Evolutionary conservation across 1,140 invertebrate species (phyloP).

Genomic region (Lepidurus apus): DNA sequence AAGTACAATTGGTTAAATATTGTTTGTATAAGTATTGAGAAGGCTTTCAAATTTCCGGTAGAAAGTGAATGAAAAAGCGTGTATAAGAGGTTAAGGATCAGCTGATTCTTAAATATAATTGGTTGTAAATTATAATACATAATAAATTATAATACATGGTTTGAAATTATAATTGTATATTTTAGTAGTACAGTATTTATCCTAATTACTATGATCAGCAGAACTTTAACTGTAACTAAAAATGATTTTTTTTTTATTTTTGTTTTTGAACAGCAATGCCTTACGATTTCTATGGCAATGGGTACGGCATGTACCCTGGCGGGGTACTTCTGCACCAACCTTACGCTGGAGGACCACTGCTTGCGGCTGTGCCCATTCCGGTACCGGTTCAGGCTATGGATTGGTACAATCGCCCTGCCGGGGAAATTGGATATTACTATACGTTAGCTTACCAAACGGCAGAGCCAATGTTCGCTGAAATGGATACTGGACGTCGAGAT

Average conservation of each 20-base stretch:
- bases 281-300: slow-evolving; percentile 31
- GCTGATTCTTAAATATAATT: too few species aligned
- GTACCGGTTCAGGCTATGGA: slow-evolving; percentile 46
- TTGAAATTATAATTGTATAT: too few species aligned
- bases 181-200: too few species aligned
- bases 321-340: slow-evolving; percentile 28
- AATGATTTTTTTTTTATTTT: neutral
- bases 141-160: too few species aligned
- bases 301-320: slow-evolving; percentile 31
- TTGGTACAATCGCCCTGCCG: slow-evolving; percentile 47
- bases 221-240: neutral
- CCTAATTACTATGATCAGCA: too few species aligned
- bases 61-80: too few species aligned
- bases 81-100: too few species aligned
- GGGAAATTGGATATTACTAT: slow-evolving; percentile 33
- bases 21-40: too few species aligned
- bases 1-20: too few species aligned
- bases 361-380: slow-evolving; percentile 44
- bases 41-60: too few species aligned
- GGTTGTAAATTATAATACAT: too few species aligned
- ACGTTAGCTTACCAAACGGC: slow-evolving; percentile 33
- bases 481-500: slow-evolving; percentile 26
- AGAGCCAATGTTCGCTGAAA: slow-evolving; percentile 21
- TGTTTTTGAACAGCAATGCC: neutral
- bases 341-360: slow-evolving; percentile 38